Base-by-base conservation (phyloP, 2,797 vertebrate species). In the Toxotes lorentzi region DNA sequence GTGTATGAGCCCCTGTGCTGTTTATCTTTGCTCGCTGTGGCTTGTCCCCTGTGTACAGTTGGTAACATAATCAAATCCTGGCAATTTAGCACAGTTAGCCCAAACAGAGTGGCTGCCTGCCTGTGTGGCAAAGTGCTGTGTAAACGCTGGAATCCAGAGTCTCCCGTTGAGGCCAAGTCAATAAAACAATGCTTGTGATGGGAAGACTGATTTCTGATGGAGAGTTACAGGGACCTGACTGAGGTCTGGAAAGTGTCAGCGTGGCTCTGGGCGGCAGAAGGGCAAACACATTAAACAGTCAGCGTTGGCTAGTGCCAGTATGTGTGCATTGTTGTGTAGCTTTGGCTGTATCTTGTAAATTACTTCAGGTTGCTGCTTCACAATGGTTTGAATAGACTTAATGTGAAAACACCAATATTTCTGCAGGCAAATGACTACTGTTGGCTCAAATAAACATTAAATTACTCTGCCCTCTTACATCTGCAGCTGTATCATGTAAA, bases 1-100 rank as follows among this genome's bases (percentile, higher is more conserved):
- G 61, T 77, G 74, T 74, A 56, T 86, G 67, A 34, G 45, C 74
- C 21, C 17, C 47, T 2, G 30, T 8, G 41, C n/a, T 91, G 81
- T 92, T 93, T 92, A 91, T 81, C 47, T 70, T 66, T 51, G 51
- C 81, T 70, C 10, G 2, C 71, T 57, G 70, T 5, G 51, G 54
- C 78, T 59, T 60, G 73, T 84, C 71, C 75, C 7, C 7, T 60
- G 71, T 79, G 65, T 59, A 43, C 53, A 71, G 66, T 82, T 59
- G 82, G 78, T 83, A 84, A 88, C 70, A 82, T 91, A 92, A 93
- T 90, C 92, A 92, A 88, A 90, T 67, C 72, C 59, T 34, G 59
- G 58, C 27, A 23, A 85, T 93, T 86, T 75, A 74, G 85, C 79
- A 73, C 50, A 24, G 76, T 77, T 79, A 66, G 69, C 82, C 74